Conservation (phyloP, 35 echinoderm and acorn worm genomes). For the Lytechinus pictus region DNA sequence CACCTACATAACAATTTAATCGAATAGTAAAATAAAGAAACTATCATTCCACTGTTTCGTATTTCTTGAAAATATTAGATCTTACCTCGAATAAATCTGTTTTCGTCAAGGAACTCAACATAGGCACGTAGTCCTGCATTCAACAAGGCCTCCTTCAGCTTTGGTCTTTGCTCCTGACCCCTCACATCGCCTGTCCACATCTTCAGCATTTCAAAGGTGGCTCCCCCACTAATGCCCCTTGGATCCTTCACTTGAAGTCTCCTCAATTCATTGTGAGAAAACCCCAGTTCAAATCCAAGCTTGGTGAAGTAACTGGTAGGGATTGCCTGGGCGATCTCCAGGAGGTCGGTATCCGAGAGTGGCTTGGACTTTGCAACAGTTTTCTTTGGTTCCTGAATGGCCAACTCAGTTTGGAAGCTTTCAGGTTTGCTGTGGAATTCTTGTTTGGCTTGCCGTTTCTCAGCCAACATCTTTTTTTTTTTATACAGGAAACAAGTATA, state of each 20-base stretch:
- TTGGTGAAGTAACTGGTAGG: neutral
- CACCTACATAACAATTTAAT: too few species aligned
- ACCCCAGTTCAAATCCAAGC: conserved; percentile 25
- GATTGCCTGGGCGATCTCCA: neutral
- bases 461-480: neutral
- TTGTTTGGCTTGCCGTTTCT: neutral
- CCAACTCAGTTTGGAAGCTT: neutral
- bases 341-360: neutral
- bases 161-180: neutral
- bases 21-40: too few species aligned
- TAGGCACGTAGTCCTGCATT: neutral
- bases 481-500: neutral
- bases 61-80: neutral
- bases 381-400: neutral
- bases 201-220: neutral
- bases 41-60: too few species aligned
- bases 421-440: neutral
- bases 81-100: neutral
- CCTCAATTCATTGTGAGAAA: neutral
- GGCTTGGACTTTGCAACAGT: neutral
- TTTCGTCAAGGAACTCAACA: neutral
- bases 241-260: neutral
- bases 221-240: neutral
- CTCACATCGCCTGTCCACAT: neutral
- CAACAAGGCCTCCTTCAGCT: neutral